phyloP scores from a whole-genome alignment of 2,113 vertebrate species.

The Melanotaenia duboulayi region DNA sequence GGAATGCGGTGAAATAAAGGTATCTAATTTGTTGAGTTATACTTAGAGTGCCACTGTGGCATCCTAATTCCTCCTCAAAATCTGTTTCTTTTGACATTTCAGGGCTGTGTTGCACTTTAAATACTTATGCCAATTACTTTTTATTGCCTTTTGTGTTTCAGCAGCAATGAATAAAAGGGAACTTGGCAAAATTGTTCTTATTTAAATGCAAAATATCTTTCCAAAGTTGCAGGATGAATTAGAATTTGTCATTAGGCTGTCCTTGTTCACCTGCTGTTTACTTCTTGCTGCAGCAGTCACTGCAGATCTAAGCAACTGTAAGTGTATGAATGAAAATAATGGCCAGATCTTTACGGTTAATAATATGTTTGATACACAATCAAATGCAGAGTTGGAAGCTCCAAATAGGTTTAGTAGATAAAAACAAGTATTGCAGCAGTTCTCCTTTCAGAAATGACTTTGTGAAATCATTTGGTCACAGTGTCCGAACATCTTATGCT shows the following conservation, averaged over 20 bases:
- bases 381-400: constrained; percentile 37
- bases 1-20: constrained; percentile 14
- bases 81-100: constrained; percentile 20
- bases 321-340: constrained; percentile 21
- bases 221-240: constrained; percentile 42
- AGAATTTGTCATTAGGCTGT: constrained; percentile 38
- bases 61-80: constrained; percentile 18
- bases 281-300: constrained; percentile 2
- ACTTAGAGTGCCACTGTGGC: constrained; percentile 19
- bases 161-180: constrained; percentile 21
- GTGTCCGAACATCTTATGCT: constrained; percentile 48
- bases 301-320: constrained; percentile 3
- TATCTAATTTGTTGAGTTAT: constrained; percentile 41
- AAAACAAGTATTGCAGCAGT: constrained; percentile 35
- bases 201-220: constrained; percentile 34
- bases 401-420: constrained; percentile 17
- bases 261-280: constrained; percentile 16
- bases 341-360: constrained; percentile 16
- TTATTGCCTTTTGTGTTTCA: background rate
- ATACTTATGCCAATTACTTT: constrained; percentile 5
- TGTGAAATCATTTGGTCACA: constrained; percentile 61
- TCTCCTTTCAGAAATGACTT: constrained; percentile 29
- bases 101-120: constrained; percentile 21
- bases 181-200: constrained; percentile 24
- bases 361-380: constrained; percentile 38